These are phyloP conservation scores for Eupithecia subumbrata DNA, from an alignment of 2,888 invertebrate species.

Conservation along the genomic window DNA sequence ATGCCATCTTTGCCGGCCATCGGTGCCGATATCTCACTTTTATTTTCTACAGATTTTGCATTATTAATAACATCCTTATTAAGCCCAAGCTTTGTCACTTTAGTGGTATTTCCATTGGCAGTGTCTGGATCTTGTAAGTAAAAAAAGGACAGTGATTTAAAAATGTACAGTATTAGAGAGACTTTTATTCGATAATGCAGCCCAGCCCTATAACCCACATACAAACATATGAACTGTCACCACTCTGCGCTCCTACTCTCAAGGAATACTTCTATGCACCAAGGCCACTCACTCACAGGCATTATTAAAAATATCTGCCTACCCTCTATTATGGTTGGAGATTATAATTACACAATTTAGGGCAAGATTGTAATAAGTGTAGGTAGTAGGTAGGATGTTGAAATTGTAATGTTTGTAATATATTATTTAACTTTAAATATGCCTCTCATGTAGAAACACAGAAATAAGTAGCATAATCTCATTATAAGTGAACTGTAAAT, in stretches of 20 bases:
- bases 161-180: neutral
- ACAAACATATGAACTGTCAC: no score
- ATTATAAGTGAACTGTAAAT: neutral
- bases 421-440: no score
- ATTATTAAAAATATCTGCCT: neutral
- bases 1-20: slow-evolving; percentile 62
- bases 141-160: neutral
- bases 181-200: no score
- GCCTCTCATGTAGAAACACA: neutral
- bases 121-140: slow-evolving; percentile 66
- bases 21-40: slow-evolving; percentile 66
- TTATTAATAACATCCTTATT: slow-evolving; percentile 74
- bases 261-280: no score
- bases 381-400: neutral
- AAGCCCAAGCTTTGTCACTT: slow-evolving; percentile 64
- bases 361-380: neutral
- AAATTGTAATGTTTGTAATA: neutral
- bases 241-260: no score
- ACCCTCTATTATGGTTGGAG: neutral
- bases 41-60: slow-evolving; percentile 71
- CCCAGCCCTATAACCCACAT: no score
- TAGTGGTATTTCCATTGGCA: slow-evolving; percentile 73
- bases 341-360: neutral
- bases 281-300: neutral
- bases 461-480: neutral